Conservation (phyloP, 2,113 vertebrate genomes). For the Pomatorhinus ruficollis region DNA sequence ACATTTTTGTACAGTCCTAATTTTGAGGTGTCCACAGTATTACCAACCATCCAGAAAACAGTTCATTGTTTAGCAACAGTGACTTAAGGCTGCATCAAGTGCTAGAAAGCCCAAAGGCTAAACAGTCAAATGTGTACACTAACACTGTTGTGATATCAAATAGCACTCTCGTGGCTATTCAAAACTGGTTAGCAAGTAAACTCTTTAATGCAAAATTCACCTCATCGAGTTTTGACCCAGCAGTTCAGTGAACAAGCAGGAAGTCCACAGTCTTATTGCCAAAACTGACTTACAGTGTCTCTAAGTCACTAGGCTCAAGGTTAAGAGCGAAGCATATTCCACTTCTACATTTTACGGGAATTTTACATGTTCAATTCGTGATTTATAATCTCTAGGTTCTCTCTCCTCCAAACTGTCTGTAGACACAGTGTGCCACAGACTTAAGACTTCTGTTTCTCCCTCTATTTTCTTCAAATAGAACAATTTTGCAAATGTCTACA, state of each 20-base stretch:
- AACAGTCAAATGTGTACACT: constrained; percentile 69
- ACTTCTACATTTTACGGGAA: constrained; percentile 87
- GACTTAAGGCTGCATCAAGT: constrained; percentile 67
- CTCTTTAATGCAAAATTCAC: constrained; percentile 83
- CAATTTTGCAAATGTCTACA: constrained; percentile 85
- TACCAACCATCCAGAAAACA: constrained; percentile 75
- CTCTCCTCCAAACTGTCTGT: constrained; percentile 87
- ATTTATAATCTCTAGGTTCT: constrained; percentile 88
- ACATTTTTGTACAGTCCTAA: constrained; percentile 73
- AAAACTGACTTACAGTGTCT: constrained; percentile 89
- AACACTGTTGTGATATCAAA: constrained; percentile 65
- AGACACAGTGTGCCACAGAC: constrained; percentile 86
- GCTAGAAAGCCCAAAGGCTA: constrained; percentile 58
- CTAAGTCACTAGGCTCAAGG: constrained; percentile 88
- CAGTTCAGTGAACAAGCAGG: constrained; percentile 83
- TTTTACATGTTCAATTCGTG: constrained; percentile 94
- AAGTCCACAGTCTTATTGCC: constrained; percentile 89
- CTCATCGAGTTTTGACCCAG: constrained; percentile 87
- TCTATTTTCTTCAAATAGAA: constrained; percentile 90
- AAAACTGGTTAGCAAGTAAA: constrained; percentile 79
- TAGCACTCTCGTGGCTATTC: constrained; percentile 64
- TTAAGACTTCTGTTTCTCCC: constrained; percentile 90
- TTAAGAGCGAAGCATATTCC: constrained; percentile 87
- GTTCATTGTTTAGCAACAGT: constrained; percentile 72
- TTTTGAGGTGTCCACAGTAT: constrained; percentile 67